Evolutionary conservation across 2,797 vertebrate genomes (phyloP), one percentile per base, ranked within the genome.

Genomic region (Malacoraja senta): DNA sequence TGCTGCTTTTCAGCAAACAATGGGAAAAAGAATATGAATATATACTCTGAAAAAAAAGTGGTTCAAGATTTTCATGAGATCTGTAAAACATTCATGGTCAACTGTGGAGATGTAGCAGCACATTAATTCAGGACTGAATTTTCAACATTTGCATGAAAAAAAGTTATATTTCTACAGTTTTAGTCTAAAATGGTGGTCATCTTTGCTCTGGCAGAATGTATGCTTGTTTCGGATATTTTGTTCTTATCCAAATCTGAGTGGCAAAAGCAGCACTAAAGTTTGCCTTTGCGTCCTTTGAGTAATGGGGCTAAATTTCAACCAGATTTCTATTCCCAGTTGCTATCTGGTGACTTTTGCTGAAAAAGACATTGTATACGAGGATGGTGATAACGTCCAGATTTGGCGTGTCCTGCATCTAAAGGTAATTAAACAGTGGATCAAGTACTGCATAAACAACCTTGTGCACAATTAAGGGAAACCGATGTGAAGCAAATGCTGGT

Each of bases 371-470:
- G 12, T 88, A 17, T 61, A n/a, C n/a, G 21, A n/a, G 32, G 61
- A 32, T 88, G 61, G 84, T 35, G 32, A 65, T 65, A 88, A 88
- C 65, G 84, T 88, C 65, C 61, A 88, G 83, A n/a, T 53, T 65
- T 88, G 84, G 13, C 12, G n/a, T 74, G 17, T 19, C 71, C 90
- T 74, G 24, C 90, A 53, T 24, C 3, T 38, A 44, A 29, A 1
- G 26, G 90, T 68, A 91, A 91, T 74, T 74, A 91, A 91, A 74
- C 21, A 91, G 4, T 44, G 61, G 90, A 71, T 91, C 26, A 53
- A 91, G 65, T 53, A 6, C 38, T 53, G 26, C 90, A 74, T 91
- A 21, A 91, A 91, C 68, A 26, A 74, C 29, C 68, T 91, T 24
- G 68, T 74, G 44, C 29, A 74, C 24, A 74, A 91, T 38, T 53